Percentiles rank a stretch among this genome's conserved stretches.
These are phyloP conservation scores for Cygnus atratus DNA, from an alignment of 2,113 vertebrate genomes.

Conservation along the genomic window DNA sequence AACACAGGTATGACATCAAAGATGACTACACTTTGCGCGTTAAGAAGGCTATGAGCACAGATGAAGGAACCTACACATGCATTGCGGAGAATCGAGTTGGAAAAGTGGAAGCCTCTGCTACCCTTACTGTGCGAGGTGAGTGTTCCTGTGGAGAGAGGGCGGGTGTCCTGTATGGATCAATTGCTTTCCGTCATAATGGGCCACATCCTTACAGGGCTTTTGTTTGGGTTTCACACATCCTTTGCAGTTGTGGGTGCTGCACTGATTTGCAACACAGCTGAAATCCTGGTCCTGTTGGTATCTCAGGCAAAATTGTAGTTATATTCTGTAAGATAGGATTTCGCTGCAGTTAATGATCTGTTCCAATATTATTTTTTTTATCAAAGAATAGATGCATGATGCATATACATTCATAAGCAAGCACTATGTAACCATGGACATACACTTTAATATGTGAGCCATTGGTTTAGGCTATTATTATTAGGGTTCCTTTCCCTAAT, in stretches of 20 bases:
- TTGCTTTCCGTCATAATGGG: neutral
- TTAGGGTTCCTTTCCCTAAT: neutral
- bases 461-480: neutral
- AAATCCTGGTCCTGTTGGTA: neutral
- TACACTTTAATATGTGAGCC: neutral
- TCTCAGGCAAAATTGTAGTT: neutral
- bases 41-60: constrained; percentile 86
- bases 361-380: neutral
- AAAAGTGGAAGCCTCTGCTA: constrained; percentile 91
- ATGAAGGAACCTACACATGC: constrained; percentile 92
- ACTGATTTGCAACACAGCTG: neutral
- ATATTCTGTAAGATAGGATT: neutral
- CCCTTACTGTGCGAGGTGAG: constrained; percentile 94
- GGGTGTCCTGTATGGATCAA: neutral
- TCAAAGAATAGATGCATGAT: neutral
- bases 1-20: constrained; percentile 91
- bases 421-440: accelerated
- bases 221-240: neutral
- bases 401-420: neutral
- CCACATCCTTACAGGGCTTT: neutral
- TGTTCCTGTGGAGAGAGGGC: neutral
- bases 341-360: neutral
- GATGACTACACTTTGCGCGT: constrained; percentile 94
- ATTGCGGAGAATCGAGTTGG: constrained; percentile 96
- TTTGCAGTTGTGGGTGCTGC: neutral